A percentile compares a stretch with the other conserved stretches of the same genome.
phyloP scores from a whole-genome alignment of 53 echinoderm and acorn worm genomes.

The Crossaster papposus region DNA sequence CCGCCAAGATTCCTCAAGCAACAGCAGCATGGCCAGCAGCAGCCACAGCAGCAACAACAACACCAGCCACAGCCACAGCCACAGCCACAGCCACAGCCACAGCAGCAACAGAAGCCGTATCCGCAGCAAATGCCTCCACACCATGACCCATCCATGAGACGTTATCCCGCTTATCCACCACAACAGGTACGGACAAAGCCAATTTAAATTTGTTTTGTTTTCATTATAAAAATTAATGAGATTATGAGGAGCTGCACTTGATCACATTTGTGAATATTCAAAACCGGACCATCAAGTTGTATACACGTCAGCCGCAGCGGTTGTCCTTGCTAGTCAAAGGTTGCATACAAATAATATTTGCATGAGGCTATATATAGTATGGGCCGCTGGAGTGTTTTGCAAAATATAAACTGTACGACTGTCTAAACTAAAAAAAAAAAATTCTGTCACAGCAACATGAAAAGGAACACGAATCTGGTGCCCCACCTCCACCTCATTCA shows the following conservation, averaged over 20 bases:
- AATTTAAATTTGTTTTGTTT: neutral
- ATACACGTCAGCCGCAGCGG: too few relatives aligned
- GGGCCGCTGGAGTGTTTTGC: too few relatives aligned
- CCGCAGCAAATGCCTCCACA: conserved; percentile 35
- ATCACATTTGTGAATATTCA: too few relatives aligned
- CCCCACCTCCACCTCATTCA: conserved; percentile 20
- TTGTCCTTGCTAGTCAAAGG: too few relatives aligned
- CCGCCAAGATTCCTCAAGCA: conserved; percentile 93
- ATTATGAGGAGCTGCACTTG: too few relatives aligned
- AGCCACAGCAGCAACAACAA: conserved; percentile 66
- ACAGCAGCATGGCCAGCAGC: conserved; percentile 71
- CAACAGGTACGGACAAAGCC: conserved; percentile 27
- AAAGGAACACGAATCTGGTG: conserved; percentile 38
- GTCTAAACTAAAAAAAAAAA: too few relatives aligned
- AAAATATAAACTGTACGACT: too few relatives aligned
- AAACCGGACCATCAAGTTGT: too few relatives aligned
- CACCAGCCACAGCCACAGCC: conserved; percentile 64
- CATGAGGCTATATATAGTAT: too few relatives aligned
- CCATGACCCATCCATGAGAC: conserved; percentile 19
- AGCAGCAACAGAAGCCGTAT: conserved; percentile 35
- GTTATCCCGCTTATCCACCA: conserved; percentile 24
- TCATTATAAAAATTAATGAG: conserved; percentile 15
- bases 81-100: conserved; percentile 25
- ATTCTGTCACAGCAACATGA: neutral
- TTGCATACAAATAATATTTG: too few relatives aligned